Percentiles rank a stretch among this genome's conserved stretches.
Evolutionary conservation across 2,888 invertebrate species (phyloP).

Genomic region (Galeopsomyia nigrocyanea): DNA sequence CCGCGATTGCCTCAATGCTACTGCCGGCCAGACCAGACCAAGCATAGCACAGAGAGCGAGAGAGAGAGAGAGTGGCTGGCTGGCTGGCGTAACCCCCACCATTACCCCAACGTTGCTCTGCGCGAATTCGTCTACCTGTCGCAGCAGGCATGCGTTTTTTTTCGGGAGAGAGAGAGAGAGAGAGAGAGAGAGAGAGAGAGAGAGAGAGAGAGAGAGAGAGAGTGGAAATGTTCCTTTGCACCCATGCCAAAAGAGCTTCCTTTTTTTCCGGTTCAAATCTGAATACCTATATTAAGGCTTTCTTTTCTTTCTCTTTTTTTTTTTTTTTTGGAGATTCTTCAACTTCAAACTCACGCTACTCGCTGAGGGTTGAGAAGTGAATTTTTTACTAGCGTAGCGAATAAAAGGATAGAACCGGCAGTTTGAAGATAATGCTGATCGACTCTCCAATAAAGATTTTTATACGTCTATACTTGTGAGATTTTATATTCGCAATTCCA

Average conservation of each 20-base stretch:
- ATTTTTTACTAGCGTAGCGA: not conserved
- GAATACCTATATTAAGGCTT: no score
- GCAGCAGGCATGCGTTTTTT: not conserved
- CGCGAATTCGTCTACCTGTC: not conserved
- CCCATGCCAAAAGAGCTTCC: not conserved
- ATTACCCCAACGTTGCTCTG: not conserved
- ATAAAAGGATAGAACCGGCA: no score
- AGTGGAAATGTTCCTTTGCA: not conserved
- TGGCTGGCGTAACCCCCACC: not conserved
- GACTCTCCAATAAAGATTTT: no score
- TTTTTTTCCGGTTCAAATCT: no score
- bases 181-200: not conserved
- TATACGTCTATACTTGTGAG: no score
- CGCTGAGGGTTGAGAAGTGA: no score
- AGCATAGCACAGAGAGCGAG: conserved; percentile 8
- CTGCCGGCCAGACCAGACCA: conserved; percentile 45
- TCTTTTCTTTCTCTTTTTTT: no score
- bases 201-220: not conserved
- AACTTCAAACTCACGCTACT: no score
- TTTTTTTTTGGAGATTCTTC: not conserved
- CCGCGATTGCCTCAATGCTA: conserved; percentile 56
- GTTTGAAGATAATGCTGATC: no score
- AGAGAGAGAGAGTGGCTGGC: conserved; percentile 2
- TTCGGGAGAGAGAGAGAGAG: not conserved
- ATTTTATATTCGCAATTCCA: no score